Conservation (phyloP, 2,113 vertebrate genomes). For the Callopanchax toddi region DNA sequence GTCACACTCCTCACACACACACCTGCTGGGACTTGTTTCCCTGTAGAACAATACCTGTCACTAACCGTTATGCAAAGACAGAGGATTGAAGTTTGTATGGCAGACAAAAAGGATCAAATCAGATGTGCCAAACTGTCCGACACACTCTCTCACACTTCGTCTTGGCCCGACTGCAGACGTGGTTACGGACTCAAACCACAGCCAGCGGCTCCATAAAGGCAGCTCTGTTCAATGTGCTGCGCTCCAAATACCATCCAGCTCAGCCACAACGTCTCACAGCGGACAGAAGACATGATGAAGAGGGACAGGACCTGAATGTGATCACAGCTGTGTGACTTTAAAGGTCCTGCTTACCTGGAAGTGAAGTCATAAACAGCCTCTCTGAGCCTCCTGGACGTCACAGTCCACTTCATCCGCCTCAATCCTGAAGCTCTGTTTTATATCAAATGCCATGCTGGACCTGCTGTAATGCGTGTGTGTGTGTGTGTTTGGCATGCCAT, state of each 20-base stretch:
- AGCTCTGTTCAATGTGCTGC: conserved; percentile 47
- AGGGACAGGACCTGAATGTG: conserved; percentile 3
- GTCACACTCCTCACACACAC: conserved; percentile 62
- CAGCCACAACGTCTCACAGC: conserved; percentile 20
- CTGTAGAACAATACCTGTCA: conserved; percentile 70
- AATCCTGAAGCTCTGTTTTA: conserved; percentile 35
- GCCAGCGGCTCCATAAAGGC: conserved; percentile 53
- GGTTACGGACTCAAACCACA: conserved; percentile 44
- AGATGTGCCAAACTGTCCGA: conserved; percentile 24
- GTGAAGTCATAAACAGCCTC: neutral
- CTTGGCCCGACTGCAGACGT: conserved; percentile 43
- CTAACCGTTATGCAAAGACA: conserved; percentile 27
- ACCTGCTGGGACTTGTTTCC: conserved; percentile 71
- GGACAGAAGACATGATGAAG: conserved; percentile 12
- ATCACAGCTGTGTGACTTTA: conserved; percentile 23
- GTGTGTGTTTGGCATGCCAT: neutral
- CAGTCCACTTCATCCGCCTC: conserved; percentile 25
- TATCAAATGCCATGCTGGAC: conserved; percentile 35
- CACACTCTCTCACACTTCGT: conserved; percentile 21
- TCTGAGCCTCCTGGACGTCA: neutral
- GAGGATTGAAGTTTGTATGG: conserved; percentile 25
- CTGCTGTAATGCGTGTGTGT: conserved; percentile 30
- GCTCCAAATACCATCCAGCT: conserved; percentile 37
- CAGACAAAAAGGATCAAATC: conserved; percentile 38
- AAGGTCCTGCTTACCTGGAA: conserved; percentile 9